Base-by-base conservation (phyloP, 1,140 invertebrate genomes). In the Procambarus virginalis region DNA sequence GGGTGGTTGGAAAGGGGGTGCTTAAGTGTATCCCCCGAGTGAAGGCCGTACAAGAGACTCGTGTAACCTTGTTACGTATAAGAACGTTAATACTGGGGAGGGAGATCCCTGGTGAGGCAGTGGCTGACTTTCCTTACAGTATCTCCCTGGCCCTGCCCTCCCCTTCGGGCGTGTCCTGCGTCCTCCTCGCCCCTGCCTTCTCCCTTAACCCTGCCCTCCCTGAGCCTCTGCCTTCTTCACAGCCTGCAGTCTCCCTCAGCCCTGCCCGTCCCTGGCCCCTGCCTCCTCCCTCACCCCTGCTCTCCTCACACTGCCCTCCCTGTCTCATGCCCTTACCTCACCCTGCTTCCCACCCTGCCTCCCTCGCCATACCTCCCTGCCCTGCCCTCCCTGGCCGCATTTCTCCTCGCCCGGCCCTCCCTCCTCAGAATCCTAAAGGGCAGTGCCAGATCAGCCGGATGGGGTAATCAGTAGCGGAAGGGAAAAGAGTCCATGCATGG, bases 11-110 rank as follows among this genome's bases (percentile, higher is more conserved):
- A 14, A 17, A 14, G 60, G 60, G 60, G 60, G 60, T 64, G 10
- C 10, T 10, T 17, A 17, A 4, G 60, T 17, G 60, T 5, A 9
- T 17, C 60, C 17, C 17, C 64, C 49, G 48, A 84, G 88, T n/a
- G n/a, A n/a, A 90, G 77, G 75, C 87, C 87, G 22, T 55, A 68
- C 17, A 12, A 70, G 64, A 34, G 49, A 4, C 60, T 68, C 85
- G 73, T 81, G 80, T 87, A 87, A 87, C 85, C 76, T 64, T 46
- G 85, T 87, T 87, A 87, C 60, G 10, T 22, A 10, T 87, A 87
- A 87, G 85, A 87, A 70, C 77, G 34, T 81, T 87, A 87, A 87
- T 87, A n/a, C 60, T 20, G 60, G 60, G 51, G 51, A 55, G 51
- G 51, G 51, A 4, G 51, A 4, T 3, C 8, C 8, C 1, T 9